Conservation (phyloP, 2,888 invertebrate species). For the Euzetes globulus region DNA sequence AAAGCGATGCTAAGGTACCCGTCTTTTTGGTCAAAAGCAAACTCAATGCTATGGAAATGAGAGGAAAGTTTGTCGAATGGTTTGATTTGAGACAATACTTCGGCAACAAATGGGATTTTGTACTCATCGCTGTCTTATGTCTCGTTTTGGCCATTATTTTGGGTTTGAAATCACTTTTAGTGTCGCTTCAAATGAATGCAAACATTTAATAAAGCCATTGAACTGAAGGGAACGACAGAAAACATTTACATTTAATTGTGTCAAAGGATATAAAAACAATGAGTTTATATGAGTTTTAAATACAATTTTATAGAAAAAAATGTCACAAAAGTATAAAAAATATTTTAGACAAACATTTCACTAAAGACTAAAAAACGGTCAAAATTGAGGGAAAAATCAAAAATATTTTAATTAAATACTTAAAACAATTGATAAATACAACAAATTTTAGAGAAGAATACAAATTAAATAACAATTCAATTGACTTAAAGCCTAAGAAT, state of each 20-base stretch:
- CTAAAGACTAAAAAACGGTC: too few relatives aligned
- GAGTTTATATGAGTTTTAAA: too few relatives aligned
- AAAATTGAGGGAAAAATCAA: too few relatives aligned
- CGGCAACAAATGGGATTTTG: slow-evolving; percentile 87
- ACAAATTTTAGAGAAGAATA: background rate
- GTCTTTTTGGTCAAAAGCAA: slow-evolving; percentile 81
- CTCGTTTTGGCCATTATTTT: slow-evolving; percentile 71
- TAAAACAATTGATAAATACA: background rate
- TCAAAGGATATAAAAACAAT: too few relatives aligned
- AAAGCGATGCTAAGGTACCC: slow-evolving; percentile 84
- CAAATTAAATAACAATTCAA: slow-evolving; percentile 9
- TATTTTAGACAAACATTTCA: too few relatives aligned
- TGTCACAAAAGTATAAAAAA: too few relatives aligned
- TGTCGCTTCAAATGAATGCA: too few relatives aligned
- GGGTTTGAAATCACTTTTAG: slow-evolving; percentile 52
- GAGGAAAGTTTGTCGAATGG: slow-evolving; percentile 46
- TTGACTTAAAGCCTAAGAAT: background rate
- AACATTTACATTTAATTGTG: too few relatives aligned
- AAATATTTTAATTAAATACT: too few relatives aligned
- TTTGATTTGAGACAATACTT: slow-evolving; percentile 56
- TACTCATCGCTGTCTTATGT: slow-evolving; percentile 56
- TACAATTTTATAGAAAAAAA: too few relatives aligned
- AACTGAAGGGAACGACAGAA: too few relatives aligned
- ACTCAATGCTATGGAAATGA: slow-evolving; percentile 44
- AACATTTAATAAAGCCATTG: too few relatives aligned